Evolutionary conservation across 2,113 vertebrate genomes (phyloP).

Genomic region (Pelmatolapia mariae): DNA sequence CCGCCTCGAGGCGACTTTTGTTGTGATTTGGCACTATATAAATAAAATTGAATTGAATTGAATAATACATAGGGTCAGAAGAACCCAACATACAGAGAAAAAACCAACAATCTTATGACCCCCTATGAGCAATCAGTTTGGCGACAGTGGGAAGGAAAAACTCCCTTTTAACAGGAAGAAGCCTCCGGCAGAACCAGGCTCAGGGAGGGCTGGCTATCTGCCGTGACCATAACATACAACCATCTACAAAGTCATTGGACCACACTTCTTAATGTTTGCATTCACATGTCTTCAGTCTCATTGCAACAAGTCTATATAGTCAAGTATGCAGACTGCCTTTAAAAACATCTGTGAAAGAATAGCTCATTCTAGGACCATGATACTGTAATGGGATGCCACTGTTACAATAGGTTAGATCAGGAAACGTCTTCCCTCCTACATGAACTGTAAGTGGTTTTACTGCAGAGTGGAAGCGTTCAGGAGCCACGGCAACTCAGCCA

Average conservation of each 20-base stretch:
- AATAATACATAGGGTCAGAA: background rate
- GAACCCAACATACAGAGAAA: background rate
- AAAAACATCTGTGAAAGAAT: background rate
- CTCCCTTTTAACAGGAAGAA: background rate
- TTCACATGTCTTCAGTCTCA: background rate
- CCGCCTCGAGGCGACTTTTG: no score
- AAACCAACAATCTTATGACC: background rate
- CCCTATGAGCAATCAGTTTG: background rate
- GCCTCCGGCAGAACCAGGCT: background rate
- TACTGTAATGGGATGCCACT: background rate
- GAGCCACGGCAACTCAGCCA: background rate
- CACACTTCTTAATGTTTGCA: background rate
- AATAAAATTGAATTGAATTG: no score
- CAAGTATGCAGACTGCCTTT: background rate
- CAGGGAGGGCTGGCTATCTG: background rate
- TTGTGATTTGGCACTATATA: no score
- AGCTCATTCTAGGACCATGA: accelerated
- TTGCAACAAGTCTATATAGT: background rate
- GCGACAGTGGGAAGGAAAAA: accelerated
- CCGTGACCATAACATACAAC: background rate
- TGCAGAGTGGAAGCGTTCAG: accelerated
- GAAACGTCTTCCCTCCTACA: background rate
- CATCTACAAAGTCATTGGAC: background rate
- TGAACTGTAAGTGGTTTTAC: background rate
- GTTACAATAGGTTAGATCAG: background rate